Percentiles rank a stretch among this genome's conserved stretches.
Conservation (phyloP, 2,888 invertebrate genomes). For the Brenthis daphne region DNA sequence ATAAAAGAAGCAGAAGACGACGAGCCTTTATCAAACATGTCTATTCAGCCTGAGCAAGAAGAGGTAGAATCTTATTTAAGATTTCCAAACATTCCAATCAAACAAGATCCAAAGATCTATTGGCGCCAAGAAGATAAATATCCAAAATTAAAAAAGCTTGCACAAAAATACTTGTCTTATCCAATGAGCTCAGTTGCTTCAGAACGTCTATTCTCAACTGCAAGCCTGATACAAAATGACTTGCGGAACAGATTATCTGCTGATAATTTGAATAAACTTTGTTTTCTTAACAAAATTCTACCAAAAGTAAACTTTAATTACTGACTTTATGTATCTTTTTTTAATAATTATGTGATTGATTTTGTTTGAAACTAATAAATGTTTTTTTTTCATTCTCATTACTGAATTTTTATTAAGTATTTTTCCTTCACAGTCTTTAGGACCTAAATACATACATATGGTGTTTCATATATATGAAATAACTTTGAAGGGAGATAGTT, state of each 20-base stretch:
- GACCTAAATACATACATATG: too few relatives aligned
- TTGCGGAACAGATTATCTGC: conserved; percentile 35
- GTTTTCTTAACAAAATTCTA: conserved; percentile 38
- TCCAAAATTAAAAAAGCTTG: conserved; percentile 38
- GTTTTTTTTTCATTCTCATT: too few relatives aligned
- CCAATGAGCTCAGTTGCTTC: conserved; percentile 39
- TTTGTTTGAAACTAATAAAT: too few relatives aligned
- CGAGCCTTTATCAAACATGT: conserved; percentile 29
- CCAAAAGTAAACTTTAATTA: conserved; percentile 37
- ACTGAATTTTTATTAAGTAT: too few relatives aligned
- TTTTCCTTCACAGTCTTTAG: too few relatives aligned
- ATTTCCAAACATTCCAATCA: conserved; percentile 38
- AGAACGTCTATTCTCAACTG: conserved; percentile 41
- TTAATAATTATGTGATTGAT: too few relatives aligned
- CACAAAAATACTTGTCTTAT: conserved; percentile 37
- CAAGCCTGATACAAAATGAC: conserved; percentile 16
- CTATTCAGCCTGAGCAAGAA: conserved; percentile 31
- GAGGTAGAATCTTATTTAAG: conserved; percentile 37
- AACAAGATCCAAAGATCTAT: conserved; percentile 38
- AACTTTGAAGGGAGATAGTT: too few relatives aligned
- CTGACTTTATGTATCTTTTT: conserved; percentile 23
- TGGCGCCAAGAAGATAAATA: conserved; percentile 40
- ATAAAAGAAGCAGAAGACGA: conserved; percentile 5
- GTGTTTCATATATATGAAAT: too few relatives aligned
- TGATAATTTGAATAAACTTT: conserved; percentile 36